Evolutionary conservation across 2,113 vertebrate species (phyloP).

Genomic region (Siphamia tubifer): DNA sequence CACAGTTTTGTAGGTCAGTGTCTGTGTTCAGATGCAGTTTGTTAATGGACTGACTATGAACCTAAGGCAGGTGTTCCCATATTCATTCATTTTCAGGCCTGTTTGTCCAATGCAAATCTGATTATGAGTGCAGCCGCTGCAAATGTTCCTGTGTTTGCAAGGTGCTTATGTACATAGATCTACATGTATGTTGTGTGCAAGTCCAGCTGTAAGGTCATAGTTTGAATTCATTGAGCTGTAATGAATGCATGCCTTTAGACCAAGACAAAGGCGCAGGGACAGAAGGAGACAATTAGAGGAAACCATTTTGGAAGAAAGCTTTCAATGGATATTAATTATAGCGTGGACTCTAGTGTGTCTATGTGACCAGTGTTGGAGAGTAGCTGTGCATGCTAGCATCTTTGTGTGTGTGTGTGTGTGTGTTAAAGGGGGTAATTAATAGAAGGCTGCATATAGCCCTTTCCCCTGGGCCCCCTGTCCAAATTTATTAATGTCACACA

Average conservation of each 20-base stretch:
- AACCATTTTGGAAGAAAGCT: background rate
- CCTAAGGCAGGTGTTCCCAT: conserved; percentile 5
- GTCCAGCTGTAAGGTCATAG: background rate
- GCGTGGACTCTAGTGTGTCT: background rate
- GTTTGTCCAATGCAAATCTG: conserved; percentile 18
- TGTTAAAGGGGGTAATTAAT: conserved; percentile 52
- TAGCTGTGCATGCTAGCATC: conserved; percentile 13
- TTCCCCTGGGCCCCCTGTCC: conserved; percentile 51
- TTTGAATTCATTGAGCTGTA: conserved; percentile 2
- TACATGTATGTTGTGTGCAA: background rate
- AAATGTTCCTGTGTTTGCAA: background rate
- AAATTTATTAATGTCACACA: conserved; percentile 45
- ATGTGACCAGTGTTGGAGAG: background rate
- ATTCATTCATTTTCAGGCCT: conserved; percentile 11
- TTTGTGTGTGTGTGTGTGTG: conserved; percentile 22
- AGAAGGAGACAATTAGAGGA: background rate
- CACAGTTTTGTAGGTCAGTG: background rate
- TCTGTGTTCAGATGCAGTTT: background rate
- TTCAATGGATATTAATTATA: background rate
- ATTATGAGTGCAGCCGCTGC: conserved; percentile 9
- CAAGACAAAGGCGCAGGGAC: background rate
- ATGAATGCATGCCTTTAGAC: conserved; percentile 7
- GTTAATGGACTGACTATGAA: background rate
- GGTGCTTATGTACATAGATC: background rate
- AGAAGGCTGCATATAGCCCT: conserved; percentile 23